These are phyloP conservation scores for Anguilla rostrata DNA, from an alignment of 2,113 vertebrate species.

Conservation along the genomic window DNA sequence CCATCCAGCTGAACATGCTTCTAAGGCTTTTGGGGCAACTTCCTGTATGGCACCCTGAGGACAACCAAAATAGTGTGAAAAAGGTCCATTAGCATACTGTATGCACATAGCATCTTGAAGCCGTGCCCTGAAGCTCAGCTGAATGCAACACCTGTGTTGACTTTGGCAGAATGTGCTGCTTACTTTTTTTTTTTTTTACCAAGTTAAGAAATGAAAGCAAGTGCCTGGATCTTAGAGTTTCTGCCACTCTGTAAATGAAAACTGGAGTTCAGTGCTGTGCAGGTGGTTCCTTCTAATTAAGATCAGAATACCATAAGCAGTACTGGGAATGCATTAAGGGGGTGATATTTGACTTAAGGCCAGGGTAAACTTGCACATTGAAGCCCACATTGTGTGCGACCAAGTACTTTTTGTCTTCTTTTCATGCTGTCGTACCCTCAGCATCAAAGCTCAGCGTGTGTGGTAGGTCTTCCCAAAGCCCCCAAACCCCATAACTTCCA, in stretches of 20 bases:
- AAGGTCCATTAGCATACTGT: constrained; percentile 52
- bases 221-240: constrained; percentile 27
- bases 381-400: neutral
- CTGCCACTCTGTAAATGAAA: constrained; percentile 1
- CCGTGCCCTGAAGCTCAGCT: constrained; percentile 50
- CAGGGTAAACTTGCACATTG: neutral
- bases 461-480: neutral
- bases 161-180: constrained; percentile 51
- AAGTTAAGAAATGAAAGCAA: constrained; percentile 51
- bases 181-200: constrained; percentile 45
- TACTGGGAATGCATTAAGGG: neutral
- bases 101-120: constrained; percentile 51
- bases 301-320: neutral
- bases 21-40: constrained; percentile 40
- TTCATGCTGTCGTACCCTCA: too few species aligned
- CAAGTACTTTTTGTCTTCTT: neutral
- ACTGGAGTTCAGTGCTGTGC: neutral
- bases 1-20: constrained; percentile 32
- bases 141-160: constrained; percentile 65
- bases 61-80: constrained; percentile 45
- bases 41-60: constrained; percentile 45
- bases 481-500: neutral
- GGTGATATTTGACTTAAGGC: neutral
- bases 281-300: neutral
- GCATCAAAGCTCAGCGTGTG: neutral